Evolutionary conservation across 1,140 invertebrate genomes (phyloP).

Genomic region (Rhagoletis pomonella): DNA sequence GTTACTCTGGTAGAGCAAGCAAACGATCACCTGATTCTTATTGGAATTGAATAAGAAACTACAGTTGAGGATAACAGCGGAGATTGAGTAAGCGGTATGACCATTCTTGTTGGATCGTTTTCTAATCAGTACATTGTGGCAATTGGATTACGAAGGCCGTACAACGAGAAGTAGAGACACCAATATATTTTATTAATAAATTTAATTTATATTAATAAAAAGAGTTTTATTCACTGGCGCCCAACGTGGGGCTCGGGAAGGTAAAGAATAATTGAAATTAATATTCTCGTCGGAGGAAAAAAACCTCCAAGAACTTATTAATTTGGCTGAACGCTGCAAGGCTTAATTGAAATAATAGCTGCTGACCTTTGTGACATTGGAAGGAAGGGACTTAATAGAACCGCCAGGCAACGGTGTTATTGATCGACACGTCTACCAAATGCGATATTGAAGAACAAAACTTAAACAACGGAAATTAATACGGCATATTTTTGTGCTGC

Average conservation of each 20-base stretch:
- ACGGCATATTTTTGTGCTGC: conserved; percentile 3
- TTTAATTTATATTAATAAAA: too few species aligned
- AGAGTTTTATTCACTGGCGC: neutral
- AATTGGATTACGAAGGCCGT: too few species aligned
- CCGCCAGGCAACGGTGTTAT: conserved; percentile 13
- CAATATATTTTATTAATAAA: too few species aligned
- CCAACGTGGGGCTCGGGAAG: conserved; percentile 21
- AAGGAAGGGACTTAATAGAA: neutral
- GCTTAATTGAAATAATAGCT: conserved; percentile 17
- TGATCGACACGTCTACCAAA: conserved; percentile 10
- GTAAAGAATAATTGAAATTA: conserved; percentile 18
- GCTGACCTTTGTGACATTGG: conserved; percentile 8
- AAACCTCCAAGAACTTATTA: conserved; percentile 14
- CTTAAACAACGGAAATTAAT: conserved; percentile 17
- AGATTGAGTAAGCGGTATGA: too few species aligned
- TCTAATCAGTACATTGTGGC: too few species aligned
- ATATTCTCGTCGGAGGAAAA: conserved; percentile 18
- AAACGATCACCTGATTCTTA: neutral
- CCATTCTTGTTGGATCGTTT: too few species aligned
- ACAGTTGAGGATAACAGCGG: too few species aligned
- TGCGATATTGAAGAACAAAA: conserved; percentile 3
- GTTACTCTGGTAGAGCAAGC: conserved; percentile 19
- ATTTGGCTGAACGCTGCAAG: conserved; percentile 13
- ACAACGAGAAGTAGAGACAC: too few species aligned
- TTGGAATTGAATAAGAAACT: neutral